Evolutionary conservation across 2,113 vertebrate species (phyloP).

Genomic region (Panthera leo): DNA sequence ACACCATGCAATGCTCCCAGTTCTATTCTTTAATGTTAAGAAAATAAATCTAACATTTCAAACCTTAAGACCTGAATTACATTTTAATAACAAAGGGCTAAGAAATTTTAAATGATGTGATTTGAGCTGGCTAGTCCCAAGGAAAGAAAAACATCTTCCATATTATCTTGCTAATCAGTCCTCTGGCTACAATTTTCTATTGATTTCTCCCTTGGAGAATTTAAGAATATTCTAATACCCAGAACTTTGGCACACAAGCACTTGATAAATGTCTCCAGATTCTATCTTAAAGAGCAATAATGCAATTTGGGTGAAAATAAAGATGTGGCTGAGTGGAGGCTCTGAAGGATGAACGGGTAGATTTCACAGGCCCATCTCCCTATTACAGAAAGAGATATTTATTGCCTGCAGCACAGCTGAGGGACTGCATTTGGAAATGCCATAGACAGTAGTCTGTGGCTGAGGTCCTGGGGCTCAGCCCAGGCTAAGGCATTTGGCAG

Average conservation of each 20-base stretch:
- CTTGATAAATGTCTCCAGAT: slow-evolving; percentile 44
- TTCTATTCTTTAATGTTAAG: slow-evolving; percentile 34
- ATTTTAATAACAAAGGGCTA: slow-evolving; percentile 64
- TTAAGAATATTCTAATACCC: neutral
- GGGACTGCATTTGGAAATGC: slow-evolving; percentile 37
- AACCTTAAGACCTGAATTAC: slow-evolving; percentile 28
- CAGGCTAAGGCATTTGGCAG: slow-evolving; percentile 57
- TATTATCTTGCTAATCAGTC: slow-evolving; percentile 51
- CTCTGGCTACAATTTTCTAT: slow-evolving; percentile 53
- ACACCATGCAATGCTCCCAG: neutral
- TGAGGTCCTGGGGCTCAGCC: slow-evolving; percentile 45
- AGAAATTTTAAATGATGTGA: slow-evolving; percentile 64
- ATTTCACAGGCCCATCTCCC: neutral
- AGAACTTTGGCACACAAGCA: neutral
- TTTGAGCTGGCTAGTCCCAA: slow-evolving; percentile 42
- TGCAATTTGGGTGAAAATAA: slow-evolving; percentile 19
- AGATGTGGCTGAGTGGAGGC: neutral
- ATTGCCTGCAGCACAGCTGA: slow-evolving; percentile 63
- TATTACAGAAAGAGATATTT: slow-evolving; percentile 66
- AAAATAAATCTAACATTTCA: slow-evolving; percentile 63
- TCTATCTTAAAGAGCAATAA: slow-evolving; percentile 43
- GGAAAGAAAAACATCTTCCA: slow-evolving; percentile 65
- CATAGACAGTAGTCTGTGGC: slow-evolving; percentile 54
- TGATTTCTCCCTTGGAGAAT: slow-evolving; percentile 48
- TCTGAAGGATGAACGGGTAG: neutral